These are phyloP conservation scores for Neosalanx taihuensis DNA, from an alignment of 2,797 vertebrate genomes.

Conservation along the genomic window DNA sequence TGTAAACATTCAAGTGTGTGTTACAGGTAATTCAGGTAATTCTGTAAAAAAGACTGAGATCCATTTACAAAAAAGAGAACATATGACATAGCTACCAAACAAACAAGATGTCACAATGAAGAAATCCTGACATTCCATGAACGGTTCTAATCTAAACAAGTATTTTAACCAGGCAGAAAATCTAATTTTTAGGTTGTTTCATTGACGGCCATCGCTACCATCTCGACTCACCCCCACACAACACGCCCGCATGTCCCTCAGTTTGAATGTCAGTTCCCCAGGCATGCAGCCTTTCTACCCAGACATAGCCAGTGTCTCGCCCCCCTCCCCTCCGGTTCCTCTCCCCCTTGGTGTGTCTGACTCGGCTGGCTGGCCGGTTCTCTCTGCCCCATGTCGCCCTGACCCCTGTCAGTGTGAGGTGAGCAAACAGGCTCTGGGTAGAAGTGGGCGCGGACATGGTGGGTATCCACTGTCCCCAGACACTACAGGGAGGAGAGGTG, in stretches of 20 bases:
- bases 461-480: conserved; percentile 42
- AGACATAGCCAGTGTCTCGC: neutral
- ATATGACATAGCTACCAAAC: too few relatives aligned
- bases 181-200: neutral
- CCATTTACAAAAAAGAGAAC: too few relatives aligned
- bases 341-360: conserved; percentile 8
- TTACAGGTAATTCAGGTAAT: too few relatives aligned
- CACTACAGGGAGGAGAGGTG: conserved; percentile 31
- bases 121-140: neutral
- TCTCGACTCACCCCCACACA: neutral
- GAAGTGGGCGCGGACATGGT: conserved; percentile 36
- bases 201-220: neutral
- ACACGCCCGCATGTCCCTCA: neutral
- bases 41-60: too few relatives aligned
- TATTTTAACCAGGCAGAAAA: too few relatives aligned
- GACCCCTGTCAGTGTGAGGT: conserved; percentile 40
- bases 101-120: neutral
- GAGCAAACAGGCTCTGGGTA: conserved; percentile 18
- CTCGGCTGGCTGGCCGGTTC: conserved; percentile 16
- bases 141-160: too few relatives aligned
- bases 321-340: neutral
- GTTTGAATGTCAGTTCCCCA: conserved; percentile 2
- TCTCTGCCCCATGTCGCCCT: conserved; percentile 30
- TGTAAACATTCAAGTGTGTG: neutral
- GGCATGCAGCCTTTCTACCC: neutral